Evolutionary conservation across 1,140 invertebrate species (phyloP).

Genomic region (Berghia stephanieae): DNA sequence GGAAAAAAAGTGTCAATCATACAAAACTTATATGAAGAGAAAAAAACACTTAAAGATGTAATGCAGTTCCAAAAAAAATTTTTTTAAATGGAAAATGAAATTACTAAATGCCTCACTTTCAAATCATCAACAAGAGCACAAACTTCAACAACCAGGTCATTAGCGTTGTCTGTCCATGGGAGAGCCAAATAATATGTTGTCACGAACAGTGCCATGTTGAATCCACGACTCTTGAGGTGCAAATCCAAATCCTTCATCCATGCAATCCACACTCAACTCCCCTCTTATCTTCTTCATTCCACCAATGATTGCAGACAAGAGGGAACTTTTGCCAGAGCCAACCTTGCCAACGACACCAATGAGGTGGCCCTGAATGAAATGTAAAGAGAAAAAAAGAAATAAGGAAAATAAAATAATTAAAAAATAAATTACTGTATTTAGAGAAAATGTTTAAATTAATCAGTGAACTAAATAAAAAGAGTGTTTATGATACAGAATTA

Average conservation of each 20-base stretch:
- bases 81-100: background rate
- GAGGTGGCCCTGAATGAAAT: conserved; percentile 61
- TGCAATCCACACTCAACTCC: conserved; percentile 36
- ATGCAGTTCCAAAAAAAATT: background rate
- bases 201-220: conserved; percentile 84
- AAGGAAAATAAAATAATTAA: background rate
- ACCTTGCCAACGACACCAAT: conserved; percentile 63
- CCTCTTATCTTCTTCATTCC: conserved; percentile 58
- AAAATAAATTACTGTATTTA: background rate
- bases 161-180: conserved; percentile 82
- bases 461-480: too few relatives aligned
- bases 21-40: too few relatives aligned
- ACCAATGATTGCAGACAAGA: conserved; percentile 59
- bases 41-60: background rate
- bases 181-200: conserved; percentile 93
- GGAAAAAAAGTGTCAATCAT: too few relatives aligned
- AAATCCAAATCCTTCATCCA: conserved; percentile 66
- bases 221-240: conserved; percentile 93
- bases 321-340: conserved; percentile 65
- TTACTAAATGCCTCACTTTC: conserved; percentile 54
- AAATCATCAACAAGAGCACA: conserved; percentile 85
- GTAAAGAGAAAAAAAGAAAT: conserved; percentile 17
- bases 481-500: too few relatives aligned
- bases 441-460: too few relatives aligned
- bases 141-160: conserved; percentile 76